Percentiles rank a stretch among this genome's conserved stretches.
phyloP scores from a whole-genome alignment of 2,113 vertebrate species.

The mouse (Mus musculus) region GRCm39 chr16:67109001-67109500 shows the following conservation, averaged over 20 bases:
- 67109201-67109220: neutral
- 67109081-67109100: neutral
- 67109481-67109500: neutral
- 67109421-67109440: neutral
- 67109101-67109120: neutral
- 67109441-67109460: neutral
- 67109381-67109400: neutral
- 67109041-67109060: neutral
- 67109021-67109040: neutral
- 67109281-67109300: neutral
- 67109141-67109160: neutral
- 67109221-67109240: no score
- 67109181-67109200: neutral
- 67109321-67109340: neutral
- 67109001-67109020: neutral
- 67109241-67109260: neutral
- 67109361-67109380: neutral
- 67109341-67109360: neutral
- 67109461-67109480: neutral
- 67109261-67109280: neutral
- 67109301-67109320: neutral
- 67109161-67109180: neutral
- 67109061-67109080: neutral
- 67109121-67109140: neutral
- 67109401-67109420: conserved; percentile 18